Evolutionary conservation across 2,888 invertebrate species (phyloP).

Genomic region (Liodrosophila aerea): DNA sequence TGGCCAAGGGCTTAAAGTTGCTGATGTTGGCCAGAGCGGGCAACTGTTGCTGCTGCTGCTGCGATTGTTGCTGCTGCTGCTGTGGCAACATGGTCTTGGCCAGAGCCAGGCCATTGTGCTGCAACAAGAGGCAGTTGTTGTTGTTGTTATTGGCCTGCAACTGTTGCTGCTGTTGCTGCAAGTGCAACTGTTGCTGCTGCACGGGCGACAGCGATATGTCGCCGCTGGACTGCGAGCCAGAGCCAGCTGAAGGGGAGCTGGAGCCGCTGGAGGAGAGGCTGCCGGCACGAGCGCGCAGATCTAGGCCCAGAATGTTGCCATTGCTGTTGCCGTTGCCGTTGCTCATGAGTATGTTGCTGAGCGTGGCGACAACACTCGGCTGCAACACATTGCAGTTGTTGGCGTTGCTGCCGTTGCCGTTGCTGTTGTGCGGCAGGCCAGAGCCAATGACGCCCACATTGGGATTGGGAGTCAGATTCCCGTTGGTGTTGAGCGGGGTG

Average conservation of each 20-base stretch:
- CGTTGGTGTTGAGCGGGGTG: constrained; percentile 82
- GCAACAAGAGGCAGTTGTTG: constrained; percentile 35
- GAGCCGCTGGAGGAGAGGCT: constrained; percentile 91
- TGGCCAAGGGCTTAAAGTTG: constrained; percentile 73
- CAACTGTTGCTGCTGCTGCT: constrained; percentile 36
- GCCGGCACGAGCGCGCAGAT: constrained; percentile 87
- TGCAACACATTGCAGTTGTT: constrained; percentile 44
- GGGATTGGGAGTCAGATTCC: constrained; percentile 68
- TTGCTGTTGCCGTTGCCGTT: constrained; percentile 42
- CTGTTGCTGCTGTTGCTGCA: constrained; percentile 49
- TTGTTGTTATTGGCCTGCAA: constrained; percentile 13
- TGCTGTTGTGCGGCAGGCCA: constrained; percentile 69
- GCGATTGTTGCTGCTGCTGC: constrained; percentile 57
- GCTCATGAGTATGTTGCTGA: constrained; percentile 63
- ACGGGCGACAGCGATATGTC: constrained; percentile 84
- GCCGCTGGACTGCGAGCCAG: constrained; percentile 89
- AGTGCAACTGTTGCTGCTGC: constrained; percentile 58
- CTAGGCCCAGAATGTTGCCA: constrained; percentile 76
- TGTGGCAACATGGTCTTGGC: constrained; percentile 60
- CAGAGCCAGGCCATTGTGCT: constrained; percentile 57
- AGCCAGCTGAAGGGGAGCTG: constrained; percentile 90
- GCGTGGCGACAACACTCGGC: constrained; percentile 55
- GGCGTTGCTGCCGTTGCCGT: constrained; percentile 25
- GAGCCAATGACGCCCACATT: constrained; percentile 81
- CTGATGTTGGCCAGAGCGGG: constrained; percentile 65